These are phyloP conservation scores for Ischnus inquisitorius DNA, from an alignment of 2,888 invertebrate species.

Conservation along the genomic window DNA sequence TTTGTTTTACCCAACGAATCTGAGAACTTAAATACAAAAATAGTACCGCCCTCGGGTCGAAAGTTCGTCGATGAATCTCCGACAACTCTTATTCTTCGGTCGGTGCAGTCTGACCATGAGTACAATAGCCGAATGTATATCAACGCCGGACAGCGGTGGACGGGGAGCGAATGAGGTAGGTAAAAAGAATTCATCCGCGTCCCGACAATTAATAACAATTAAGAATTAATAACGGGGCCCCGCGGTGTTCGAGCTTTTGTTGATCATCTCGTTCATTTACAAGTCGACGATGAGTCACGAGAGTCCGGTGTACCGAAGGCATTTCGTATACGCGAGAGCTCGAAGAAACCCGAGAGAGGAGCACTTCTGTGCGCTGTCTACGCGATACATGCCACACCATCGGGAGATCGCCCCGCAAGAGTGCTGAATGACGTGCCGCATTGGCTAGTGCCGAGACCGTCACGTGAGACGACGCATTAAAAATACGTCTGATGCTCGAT, in stretches of 20 bases:
- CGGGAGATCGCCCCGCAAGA: background rate
- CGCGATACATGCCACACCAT: slow-evolving; percentile 35
- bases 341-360: slow-evolving; percentile 25
- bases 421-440: slow-evolving; percentile 2
- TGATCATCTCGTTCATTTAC: slow-evolving; percentile 61
- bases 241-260: slow-evolving; percentile 54
- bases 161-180: background rate
- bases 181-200: slow-evolving; percentile 32
- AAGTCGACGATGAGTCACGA: slow-evolving; percentile 60
- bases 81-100: slow-evolving; percentile 2
- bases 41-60: background rate
- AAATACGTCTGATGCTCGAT: slow-evolving; percentile 59
- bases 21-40: background rate
- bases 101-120: slow-evolving; percentile 20
- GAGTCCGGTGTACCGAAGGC: slow-evolving; percentile 35
- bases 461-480: slow-evolving; percentile 61
- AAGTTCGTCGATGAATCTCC: background rate
- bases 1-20: background rate
- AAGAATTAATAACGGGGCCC: slow-evolving; percentile 64
- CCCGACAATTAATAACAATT: slow-evolving; percentile 67
- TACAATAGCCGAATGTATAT: background rate
- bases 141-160: background rate
- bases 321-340: slow-evolving; percentile 10
- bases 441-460: slow-evolving; percentile 48
- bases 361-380: background rate